Evolutionary conservation across 2,797 vertebrate genomes (phyloP).

Genomic region (Botia kubotai): DNA sequence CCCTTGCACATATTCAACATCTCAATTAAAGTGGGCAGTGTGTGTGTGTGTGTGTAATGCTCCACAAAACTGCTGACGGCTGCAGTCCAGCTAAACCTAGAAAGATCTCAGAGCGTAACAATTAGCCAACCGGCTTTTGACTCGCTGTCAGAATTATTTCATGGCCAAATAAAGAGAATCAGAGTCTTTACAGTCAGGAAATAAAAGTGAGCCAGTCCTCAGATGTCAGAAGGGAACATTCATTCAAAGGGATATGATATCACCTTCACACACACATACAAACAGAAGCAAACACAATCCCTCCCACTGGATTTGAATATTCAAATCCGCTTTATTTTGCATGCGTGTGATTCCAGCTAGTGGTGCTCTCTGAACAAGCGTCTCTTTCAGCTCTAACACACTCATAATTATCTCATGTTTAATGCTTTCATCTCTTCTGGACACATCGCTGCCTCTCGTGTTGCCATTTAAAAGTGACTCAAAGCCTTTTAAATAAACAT

Average conservation of each 20-base stretch:
- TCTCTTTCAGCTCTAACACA: conserved; percentile 34
- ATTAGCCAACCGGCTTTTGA: conserved; percentile 15
- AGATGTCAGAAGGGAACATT: conserved; percentile 21
- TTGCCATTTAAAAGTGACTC: neutral
- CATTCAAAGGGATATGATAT: conserved; percentile 31
- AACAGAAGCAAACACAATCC: conserved; percentile 23
- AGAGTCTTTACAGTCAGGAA: neutral
- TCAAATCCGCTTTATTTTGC: conserved; percentile 62
- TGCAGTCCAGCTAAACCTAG: conserved; percentile 32
- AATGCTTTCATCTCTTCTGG: neutral
- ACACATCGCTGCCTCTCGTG: neutral
- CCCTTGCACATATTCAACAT: conserved; percentile 1
- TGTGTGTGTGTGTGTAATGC: conserved; percentile 24
- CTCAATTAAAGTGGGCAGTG: neutral
- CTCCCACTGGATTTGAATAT: conserved; percentile 62
- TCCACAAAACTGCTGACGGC: conserved; percentile 44
- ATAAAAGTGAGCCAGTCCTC: neutral
- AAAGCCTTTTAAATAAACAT: neutral
- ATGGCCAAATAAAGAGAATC: neutral
- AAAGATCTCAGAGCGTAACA: conserved; percentile 9
- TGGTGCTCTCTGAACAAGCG: conserved; percentile 23
- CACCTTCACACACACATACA: conserved; percentile 1
- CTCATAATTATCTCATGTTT: conserved; percentile 39
- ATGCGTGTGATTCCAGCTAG: conserved; percentile 56
- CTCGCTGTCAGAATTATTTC: neutral